Conservation (phyloP, 1,140 invertebrate genomes). For the Platorchestia sp. region DNA sequence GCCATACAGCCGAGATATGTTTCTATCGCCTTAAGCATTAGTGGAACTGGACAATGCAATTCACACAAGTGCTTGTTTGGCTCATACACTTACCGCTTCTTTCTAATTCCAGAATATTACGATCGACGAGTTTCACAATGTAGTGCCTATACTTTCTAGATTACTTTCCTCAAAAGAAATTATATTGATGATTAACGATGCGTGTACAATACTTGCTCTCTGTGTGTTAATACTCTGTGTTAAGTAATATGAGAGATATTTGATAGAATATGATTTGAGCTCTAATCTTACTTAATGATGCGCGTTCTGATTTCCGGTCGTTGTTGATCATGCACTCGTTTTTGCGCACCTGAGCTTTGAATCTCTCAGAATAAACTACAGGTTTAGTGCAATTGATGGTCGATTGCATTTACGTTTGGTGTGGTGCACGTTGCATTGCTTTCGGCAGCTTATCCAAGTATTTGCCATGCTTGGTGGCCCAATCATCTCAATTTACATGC, state of each 20-base stretch:
- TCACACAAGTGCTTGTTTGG: too few relatives aligned
- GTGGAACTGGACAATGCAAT: too few relatives aligned
- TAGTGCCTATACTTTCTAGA: too few relatives aligned
- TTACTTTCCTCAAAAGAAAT: too few relatives aligned
- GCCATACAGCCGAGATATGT: too few relatives aligned
- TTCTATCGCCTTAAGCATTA: too few relatives aligned
- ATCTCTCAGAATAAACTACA: background rate
- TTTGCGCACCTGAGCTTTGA: background rate
- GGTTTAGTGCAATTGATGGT: background rate
- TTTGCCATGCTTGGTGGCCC: background rate
- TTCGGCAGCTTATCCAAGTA: background rate
- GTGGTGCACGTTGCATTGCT: background rate
- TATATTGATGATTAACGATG: too few relatives aligned
- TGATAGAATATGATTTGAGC: background rate
- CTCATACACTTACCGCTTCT: too few relatives aligned
- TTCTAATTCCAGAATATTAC: too few relatives aligned
- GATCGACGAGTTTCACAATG: too few relatives aligned
- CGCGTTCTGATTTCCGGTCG: background rate
- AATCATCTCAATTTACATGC: background rate
- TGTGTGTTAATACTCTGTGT: background rate
- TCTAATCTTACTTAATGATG: background rate
- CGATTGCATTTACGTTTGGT: background rate
- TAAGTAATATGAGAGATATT: background rate
- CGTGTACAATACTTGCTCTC: too few relatives aligned
- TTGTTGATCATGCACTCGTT: background rate